A percentile compares a stretch with the other conserved stretches of the same genome.
Evolutionary conservation across 1,140 invertebrate genomes (phyloP).

Genomic region (Phymastichus coffea): DNA sequence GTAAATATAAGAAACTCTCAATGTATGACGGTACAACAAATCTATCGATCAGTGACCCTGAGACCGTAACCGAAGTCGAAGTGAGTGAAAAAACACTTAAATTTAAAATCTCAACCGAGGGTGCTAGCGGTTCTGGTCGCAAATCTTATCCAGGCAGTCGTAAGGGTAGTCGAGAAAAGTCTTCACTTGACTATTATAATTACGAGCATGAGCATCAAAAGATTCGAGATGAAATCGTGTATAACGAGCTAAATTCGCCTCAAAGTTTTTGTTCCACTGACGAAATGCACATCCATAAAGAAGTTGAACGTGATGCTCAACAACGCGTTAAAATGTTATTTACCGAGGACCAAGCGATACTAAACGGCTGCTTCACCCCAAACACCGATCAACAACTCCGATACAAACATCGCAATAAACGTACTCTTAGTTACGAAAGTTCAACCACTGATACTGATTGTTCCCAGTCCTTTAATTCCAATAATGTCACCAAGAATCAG

Average conservation of each 20-base stretch:
- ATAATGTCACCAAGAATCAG: too few relatives aligned
- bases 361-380: slow-evolving; percentile 20
- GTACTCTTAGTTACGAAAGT: slow-evolving; percentile 12
- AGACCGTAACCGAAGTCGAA: slow-evolving; percentile 74
- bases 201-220: slow-evolving; percentile 44
- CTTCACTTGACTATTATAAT: slow-evolving; percentile 51
- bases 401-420: slow-evolving; percentile 23
- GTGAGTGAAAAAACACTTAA: slow-evolving; percentile 75
- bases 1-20: too few relatives aligned
- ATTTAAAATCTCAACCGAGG: slow-evolving; percentile 73
- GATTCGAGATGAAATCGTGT: slow-evolving; percentile 44
- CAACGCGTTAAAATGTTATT: neutral
- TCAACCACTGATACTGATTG: too few relatives aligned
- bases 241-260: slow-evolving; percentile 48
- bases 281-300: slow-evolving; percentile 44
- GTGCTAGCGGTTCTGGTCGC: slow-evolving; percentile 53
- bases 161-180: slow-evolving; percentile 62
- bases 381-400: neutral
- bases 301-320: slow-evolving; percentile 43
- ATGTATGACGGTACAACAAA: too few relatives aligned
- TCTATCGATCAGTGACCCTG: slow-evolving; percentile 62
- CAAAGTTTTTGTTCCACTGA: slow-evolving; percentile 46
- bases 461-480: too few relatives aligned
- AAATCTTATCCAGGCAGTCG: slow-evolving; percentile 64
- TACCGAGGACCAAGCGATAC: neutral